Evolutionary conservation across 2,888 invertebrate species (phyloP), one percentile per base, ranked within the genome.

Genomic region (Pandemis corylana): DNA sequence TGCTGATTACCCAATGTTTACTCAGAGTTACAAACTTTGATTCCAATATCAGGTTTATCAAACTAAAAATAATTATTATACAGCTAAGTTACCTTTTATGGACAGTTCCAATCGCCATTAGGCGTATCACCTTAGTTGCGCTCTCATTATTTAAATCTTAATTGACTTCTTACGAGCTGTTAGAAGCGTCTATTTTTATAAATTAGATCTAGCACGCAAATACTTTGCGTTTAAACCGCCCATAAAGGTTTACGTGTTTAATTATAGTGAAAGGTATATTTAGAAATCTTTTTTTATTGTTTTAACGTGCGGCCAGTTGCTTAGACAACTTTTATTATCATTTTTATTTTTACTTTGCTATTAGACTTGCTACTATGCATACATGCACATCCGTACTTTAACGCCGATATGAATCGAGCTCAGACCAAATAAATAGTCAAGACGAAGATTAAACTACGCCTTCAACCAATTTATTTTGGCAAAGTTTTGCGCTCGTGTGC

Each of bases 201-300:
- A 93, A 92, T 93, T 90, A 90, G 90, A 92, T 92, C 88, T 87
- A 76, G 89, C 93, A 94, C 92, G 93, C 93, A 80, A 90, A 81
- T 78, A 83, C 79, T 82, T 83, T 69, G 78, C 77, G 77, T 77
- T 83, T 80, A 82, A 86, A 80, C 80, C 80, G 80, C 76, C 79
- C 78, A 81, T 81, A 84, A 85, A 79, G 76, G 71, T 72, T 75
- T 78, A 56, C 78, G 77, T 77, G 75, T 68, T 76, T 70, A 72
- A 75, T 62, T 75, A 67, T 10, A 41, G 75, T 62, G 70, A 75
- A 71, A 67, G 71, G 70, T 62, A 75, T 56, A 63, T 67, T 71
- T 20, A 62, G 13, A 51, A 20, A 51, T 9, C 15, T 64, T 53
- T 53, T 70, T 42, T 53, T 62, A 65, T 59, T 49, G 41, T 69